Evolutionary conservation across 2,888 invertebrate genomes (phyloP).

Genomic region (Brenthis hecate): DNA sequence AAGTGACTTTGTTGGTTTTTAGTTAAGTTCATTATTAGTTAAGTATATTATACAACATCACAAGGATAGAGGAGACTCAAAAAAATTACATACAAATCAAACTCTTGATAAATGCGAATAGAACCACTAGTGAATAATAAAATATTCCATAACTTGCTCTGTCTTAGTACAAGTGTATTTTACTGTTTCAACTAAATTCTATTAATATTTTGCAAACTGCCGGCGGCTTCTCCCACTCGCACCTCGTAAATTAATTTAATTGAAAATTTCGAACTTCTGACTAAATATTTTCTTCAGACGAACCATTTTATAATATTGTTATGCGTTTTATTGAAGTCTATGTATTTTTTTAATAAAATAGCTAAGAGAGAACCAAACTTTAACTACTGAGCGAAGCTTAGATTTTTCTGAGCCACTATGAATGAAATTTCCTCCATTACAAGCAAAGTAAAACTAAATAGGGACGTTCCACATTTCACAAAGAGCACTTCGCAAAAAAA

Average conservation of each 20-base stretch:
- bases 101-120: conserved; percentile 10
- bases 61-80: too few relatives aligned
- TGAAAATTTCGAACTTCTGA: conserved; percentile 28
- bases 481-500: conserved; percentile 13
- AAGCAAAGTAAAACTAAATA: conserved; percentile 9
- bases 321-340: not conserved
- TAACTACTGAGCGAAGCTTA: too few relatives aligned
- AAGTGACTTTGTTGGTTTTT: too few relatives aligned
- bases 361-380: too few relatives aligned
- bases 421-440: too few relatives aligned
- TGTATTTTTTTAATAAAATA: not conserved
- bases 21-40: too few relatives aligned
- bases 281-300: conserved; percentile 20
- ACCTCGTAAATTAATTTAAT: conserved; percentile 30
- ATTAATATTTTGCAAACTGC: conserved; percentile 32
- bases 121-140: conserved; percentile 24
- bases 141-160: conserved; percentile 21
- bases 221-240: conserved; percentile 26
- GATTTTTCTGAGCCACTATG: too few relatives aligned
- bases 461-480: not conserved
- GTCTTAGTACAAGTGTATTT: conserved; percentile 21
- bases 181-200: conserved; percentile 21
- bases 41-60: too few relatives aligned
- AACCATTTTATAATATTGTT: conserved; percentile 6
- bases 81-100: not conserved